Evolutionary conservation across 2,797 vertebrate species (phyloP), one percentile per base, ranked within the genome.

Genomic region (Harpagifer antarcticus): DNA sequence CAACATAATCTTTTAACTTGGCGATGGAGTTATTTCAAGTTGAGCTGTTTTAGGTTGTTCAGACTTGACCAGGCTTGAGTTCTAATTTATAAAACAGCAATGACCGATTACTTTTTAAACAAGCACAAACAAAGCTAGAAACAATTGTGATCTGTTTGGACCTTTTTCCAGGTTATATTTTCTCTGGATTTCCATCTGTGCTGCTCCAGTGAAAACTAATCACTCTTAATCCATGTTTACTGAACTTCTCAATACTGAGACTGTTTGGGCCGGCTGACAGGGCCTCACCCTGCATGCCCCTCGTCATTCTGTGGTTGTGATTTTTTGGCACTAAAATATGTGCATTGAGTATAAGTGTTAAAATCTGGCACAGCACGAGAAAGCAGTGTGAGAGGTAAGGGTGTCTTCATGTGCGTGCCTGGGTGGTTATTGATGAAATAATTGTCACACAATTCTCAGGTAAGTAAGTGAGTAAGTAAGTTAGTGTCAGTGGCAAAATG

Each of bases 251-350:
- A 74, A 27, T 55, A 47, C 62, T 55, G 14, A 3, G 11, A 27
- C 17, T 17, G 23, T 49, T 76, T 1, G 11, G 20, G 20, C 42
- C 1, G 12, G n/a, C 37, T 69, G 14, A 1, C 0, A 10, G 3
- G 43, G 62, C 56, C 75, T 75, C 62, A 63, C 56, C 56, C 16
- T 72, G 54, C 33, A 70, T 68, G 20, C 6, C n/a, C 47, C 44
- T 59, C 1, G 4, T 56, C 52, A 53, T 67, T 68, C 68, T 52
- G 55, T 72, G 5, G 45, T 43, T 60, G 19, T 84, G 80, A 85
- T 88, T 86, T 84, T 81, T 57, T 71, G 23, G 43, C 23, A 67
- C 40, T 61, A 12, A 75, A 48, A 45, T 55, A 78, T 81, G 37
- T 37, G 43, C 55, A 45, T 33, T 47, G 55, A 72, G 48, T 68